Conservation (phyloP, 2,888 invertebrate species). For the Drosophila aldrichi region DNA sequence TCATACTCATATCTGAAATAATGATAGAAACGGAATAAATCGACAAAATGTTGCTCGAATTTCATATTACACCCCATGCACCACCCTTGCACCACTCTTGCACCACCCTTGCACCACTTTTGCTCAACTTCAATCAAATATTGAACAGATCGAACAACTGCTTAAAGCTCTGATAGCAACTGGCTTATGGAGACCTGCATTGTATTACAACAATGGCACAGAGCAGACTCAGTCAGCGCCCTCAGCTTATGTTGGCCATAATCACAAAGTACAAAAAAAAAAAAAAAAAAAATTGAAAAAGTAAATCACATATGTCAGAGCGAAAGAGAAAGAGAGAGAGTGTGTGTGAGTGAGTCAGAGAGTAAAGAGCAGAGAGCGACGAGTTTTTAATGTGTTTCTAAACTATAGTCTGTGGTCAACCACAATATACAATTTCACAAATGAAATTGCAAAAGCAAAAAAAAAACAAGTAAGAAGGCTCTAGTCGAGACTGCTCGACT, state of each 20-base stretch:
- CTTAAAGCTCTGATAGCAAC: background rate
- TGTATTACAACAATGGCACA: constrained; percentile 1
- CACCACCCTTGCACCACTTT: background rate
- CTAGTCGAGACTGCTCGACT: background rate
- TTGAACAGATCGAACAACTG: constrained; percentile 16
- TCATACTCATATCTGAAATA: constrained; percentile 4
- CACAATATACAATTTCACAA: constrained; percentile 6
- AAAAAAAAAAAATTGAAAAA: too few relatives aligned
- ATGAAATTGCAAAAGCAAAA: constrained; percentile 1
- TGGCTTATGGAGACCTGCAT: background rate
- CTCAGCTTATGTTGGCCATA: constrained; percentile 2
- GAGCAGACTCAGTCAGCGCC: background rate
- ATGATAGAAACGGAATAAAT: constrained; percentile 15
- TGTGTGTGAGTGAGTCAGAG: too few relatives aligned
- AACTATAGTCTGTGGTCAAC: background rate
- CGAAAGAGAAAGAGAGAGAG: too few relatives aligned
- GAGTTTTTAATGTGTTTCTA: constrained; percentile 1
- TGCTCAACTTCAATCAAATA: constrained; percentile 11
- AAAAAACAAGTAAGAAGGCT: background rate
- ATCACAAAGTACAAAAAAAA: too few relatives aligned
- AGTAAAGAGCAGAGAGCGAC: background rate
- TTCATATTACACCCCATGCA: background rate
- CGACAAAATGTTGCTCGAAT: constrained; percentile 9
- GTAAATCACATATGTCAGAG: too few relatives aligned
- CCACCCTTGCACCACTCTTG: background rate